phyloP scores from a whole-genome alignment of 2,113 vertebrate genomes.

The Semnornis frantzii region DNA sequence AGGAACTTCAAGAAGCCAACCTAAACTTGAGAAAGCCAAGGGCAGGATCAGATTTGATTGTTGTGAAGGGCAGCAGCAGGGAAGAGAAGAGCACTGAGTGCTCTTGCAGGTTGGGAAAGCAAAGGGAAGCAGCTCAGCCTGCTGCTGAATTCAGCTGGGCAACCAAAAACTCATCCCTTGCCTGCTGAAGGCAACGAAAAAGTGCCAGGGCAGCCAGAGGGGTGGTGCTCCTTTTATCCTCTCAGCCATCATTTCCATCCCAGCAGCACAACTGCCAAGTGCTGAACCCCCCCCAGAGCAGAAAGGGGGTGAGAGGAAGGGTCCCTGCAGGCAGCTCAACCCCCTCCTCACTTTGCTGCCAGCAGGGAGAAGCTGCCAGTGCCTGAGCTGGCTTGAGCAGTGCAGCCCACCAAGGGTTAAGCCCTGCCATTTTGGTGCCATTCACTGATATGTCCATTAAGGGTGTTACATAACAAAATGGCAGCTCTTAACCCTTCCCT shows the following conservation, averaged over 20 bases:
- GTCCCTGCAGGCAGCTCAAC: not conserved
- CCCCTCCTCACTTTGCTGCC: not conserved
- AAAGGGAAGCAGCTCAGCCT: too few species aligned
- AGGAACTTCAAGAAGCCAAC: not conserved
- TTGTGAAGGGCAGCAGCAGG: not conserved
- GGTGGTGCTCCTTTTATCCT: not conserved
- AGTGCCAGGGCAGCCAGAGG: not conserved
- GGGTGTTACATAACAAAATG: constrained; percentile 94
- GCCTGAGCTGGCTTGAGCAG: not conserved
- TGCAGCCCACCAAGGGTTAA: constrained; percentile 85
- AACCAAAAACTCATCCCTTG: not conserved
- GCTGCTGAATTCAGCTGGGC: not conserved
- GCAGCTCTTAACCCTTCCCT: constrained; percentile 89
- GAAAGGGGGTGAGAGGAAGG: not conserved
- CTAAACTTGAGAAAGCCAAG: not conserved
- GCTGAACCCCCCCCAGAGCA: not conserved
- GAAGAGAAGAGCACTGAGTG: not conserved
- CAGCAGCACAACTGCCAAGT: not conserved
- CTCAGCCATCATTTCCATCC: not conserved
- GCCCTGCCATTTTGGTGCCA: constrained; percentile 92
- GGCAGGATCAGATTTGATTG: not conserved
- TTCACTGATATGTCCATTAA: constrained; percentile 89
- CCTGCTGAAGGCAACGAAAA: not conserved
- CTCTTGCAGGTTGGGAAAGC: not conserved
- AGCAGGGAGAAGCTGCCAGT: not conserved